A percentile compares a stretch with the other conserved stretches of the same genome.
Evolutionary conservation across 1,140 invertebrate species (phyloP).

Genomic region (Coboldia fuscipes): DNA sequence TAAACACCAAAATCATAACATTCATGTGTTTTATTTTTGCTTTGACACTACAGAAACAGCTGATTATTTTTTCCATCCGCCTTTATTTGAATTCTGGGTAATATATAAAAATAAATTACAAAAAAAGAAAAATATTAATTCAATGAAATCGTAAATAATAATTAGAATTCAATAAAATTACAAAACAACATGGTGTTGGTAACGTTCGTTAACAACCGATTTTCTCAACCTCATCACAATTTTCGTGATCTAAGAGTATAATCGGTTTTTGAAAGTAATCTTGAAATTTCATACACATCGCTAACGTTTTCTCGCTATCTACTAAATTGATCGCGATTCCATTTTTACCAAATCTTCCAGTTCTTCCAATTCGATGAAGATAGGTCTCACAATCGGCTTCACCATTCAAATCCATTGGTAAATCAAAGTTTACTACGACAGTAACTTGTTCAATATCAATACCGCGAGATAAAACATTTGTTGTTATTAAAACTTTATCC

Average conservation of each 20-base stretch:
- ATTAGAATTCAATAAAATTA: no score
- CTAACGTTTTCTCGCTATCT: conserved; percentile 45
- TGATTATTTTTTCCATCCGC: no score
- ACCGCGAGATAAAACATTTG: conserved; percentile 87
- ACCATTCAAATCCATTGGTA: conserved; percentile 60
- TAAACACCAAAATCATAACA: no score
- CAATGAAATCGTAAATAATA: no score
- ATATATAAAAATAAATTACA: no score
- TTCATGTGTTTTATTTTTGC: no score
- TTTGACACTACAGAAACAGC: no score
- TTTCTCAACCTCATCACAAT: conserved; percentile 84
- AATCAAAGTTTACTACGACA: conserved; percentile 95
- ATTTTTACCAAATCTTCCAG: conserved; percentile 86
- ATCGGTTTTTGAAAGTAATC: conserved; percentile 80
- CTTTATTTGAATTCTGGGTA: no score
- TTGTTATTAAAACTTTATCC: conserved; percentile 94
- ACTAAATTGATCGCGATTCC: conserved; percentile 92
- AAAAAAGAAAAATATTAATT: no score
- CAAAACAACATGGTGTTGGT: no score
- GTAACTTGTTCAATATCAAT: conserved; percentile 97
- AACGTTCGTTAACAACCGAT: no score
- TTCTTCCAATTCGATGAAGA: conserved; percentile 88
- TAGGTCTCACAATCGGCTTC: conserved; percentile 92
- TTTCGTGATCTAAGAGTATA: conserved; percentile 57
- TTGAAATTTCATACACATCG: conserved; percentile 62